A percentile compares a stretch with the other conserved stretches of the same genome.
Evolutionary conservation across 2,797 vertebrate genomes (phyloP).

Genomic region (Hypotaenidia philippensis): DNA sequence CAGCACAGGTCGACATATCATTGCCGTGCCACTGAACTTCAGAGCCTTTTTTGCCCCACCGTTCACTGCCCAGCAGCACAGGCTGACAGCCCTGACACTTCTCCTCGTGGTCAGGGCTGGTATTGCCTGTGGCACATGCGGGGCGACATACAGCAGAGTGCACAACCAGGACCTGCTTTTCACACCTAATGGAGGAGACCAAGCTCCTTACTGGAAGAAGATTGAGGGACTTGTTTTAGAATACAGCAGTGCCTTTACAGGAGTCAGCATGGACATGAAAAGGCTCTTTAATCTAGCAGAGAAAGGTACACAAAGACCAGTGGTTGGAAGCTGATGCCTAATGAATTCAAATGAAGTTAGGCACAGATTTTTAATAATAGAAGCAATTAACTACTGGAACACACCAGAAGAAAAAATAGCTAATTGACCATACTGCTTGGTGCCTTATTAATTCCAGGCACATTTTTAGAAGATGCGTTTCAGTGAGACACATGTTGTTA

Average conservation of each 20-base stretch:
- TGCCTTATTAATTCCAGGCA: neutral
- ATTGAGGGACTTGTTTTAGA: neutral
- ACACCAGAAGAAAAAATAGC: neutral
- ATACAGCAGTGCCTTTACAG: neutral
- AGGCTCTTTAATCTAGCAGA: neutral
- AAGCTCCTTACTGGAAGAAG: neutral
- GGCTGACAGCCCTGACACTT: neutral
- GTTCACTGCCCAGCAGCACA: neutral
- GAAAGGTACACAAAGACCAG: neutral
- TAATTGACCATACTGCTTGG: neutral
- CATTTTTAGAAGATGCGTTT: neutral
- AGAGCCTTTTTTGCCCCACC: neutral
- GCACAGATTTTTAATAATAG: constrained; percentile 3
- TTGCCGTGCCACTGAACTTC: neutral
- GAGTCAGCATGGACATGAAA: neutral
- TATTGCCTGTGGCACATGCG: neutral
- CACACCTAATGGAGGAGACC: neutral
- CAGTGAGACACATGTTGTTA: neutral
- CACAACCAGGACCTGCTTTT: neutral
- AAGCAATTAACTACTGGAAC: neutral
- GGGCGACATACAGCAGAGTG: neutral
- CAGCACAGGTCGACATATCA: neutral
- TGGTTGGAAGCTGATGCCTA: neutral
- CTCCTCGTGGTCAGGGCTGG: neutral
- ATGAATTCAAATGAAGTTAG: constrained; percentile 23